Evolutionary conservation across 2,113 vertebrate species (phyloP), one percentile per base, ranked within the genome.

Genomic region (Orycteropus afer): DNA sequence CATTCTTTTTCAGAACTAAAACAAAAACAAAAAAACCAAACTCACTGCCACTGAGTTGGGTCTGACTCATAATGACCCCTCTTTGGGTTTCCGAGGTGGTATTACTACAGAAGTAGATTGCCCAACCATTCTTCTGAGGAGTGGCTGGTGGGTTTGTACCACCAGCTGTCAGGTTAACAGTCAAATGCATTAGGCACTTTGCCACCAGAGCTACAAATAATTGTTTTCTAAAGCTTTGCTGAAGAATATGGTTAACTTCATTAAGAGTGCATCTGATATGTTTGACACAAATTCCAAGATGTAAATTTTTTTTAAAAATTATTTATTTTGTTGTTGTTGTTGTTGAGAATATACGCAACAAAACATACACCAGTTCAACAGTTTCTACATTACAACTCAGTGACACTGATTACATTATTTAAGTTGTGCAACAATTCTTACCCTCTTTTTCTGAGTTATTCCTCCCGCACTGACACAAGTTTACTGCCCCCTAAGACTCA

Each of bases 241-340:
- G 32, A 97, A 95, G 91, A 82, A 51, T 79, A 81, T 97, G 82
- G 74, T 84, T 79, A 96, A 89, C 73, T 84, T 55, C 86, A 57
- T 87, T 92, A 65, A 57, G 40, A 82, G 57, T 6, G 15, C 40
- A 81, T 95, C 55, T 82, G 71, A 93, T 95, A 69, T 84, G 5
- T 95, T 90, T 95, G 81, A 45, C 79, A 96, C 42, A 97, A 87
- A 96, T 84, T 79, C 84, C 57, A 78, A 85, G 91, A 81, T 86
- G 29, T 25, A 20, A 89, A 97, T 96, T 86, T 51, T 53, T 53
- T 53, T 22, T 22, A 18, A 55, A 55, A 2, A 55, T 23, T 57
- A 23, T 23, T 57, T 57, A 23, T 57, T 57, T 57, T 23, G 55
- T 57, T 51, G 51, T 32, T 67, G 15, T 37, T 69, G n/a, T 69